Conservation (phyloP, 2,888 invertebrate species). For the Atethmia centrago region DNA sequence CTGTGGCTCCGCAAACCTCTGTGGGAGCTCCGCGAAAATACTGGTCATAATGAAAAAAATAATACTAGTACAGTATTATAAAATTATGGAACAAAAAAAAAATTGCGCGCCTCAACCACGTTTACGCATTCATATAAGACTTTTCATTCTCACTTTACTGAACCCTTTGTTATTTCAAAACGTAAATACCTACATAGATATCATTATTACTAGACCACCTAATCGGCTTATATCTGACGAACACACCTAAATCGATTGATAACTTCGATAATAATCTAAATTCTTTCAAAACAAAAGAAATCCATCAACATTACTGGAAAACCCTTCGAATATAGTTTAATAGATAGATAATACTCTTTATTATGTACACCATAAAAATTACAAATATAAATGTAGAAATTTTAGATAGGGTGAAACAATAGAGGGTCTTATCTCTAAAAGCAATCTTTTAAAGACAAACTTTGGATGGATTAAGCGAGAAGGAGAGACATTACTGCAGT, state of each 20-base stretch:
- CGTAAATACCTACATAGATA: constrained; percentile 30
- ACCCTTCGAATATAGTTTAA: neutral
- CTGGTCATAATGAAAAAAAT: no score
- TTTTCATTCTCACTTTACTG: neutral
- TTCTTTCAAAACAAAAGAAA: constrained; percentile 26
- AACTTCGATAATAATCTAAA: constrained; percentile 27
- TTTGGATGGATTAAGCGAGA: neutral
- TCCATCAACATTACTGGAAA: neutral
- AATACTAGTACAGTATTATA: no score
- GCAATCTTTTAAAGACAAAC: neutral
- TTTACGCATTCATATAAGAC: neutral
- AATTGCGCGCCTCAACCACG: neutral
- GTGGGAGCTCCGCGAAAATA: no score
- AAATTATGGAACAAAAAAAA: no score
- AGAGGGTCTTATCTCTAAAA: neutral
- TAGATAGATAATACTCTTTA: neutral
- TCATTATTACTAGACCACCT: constrained; percentile 14
- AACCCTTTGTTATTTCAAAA: neutral
- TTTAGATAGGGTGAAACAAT: neutral
- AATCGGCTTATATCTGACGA: constrained; percentile 45
- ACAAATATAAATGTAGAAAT: neutral
- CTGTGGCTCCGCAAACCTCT: no score
- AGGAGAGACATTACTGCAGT: neutral
- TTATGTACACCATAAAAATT: neutral
- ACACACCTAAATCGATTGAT: constrained; percentile 17